phyloP scores from a whole-genome alignment of 2,888 invertebrate species.

The Caenorhabditis sp. region DNA sequence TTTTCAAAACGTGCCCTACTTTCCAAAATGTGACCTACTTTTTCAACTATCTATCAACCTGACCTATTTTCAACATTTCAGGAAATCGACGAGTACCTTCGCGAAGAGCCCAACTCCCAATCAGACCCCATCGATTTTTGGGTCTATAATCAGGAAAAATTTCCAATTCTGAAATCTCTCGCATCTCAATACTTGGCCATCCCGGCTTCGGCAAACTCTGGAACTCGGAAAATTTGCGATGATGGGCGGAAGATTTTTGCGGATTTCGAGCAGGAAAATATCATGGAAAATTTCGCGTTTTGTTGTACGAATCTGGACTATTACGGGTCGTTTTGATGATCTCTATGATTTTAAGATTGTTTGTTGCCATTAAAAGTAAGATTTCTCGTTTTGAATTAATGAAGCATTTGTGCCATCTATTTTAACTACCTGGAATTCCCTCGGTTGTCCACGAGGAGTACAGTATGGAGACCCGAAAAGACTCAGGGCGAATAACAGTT shows the following conservation, averaged over 20 bases:
- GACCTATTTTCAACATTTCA: neutral
- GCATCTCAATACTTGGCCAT: neutral
- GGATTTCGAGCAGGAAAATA: neutral
- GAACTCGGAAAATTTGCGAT: neutral
- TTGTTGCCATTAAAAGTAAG: too few relatives aligned
- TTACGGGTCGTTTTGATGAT: neutral
- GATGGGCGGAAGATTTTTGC: neutral
- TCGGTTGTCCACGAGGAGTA: too few relatives aligned
- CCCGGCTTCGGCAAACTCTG: neutral
- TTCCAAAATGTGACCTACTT: too few relatives aligned
- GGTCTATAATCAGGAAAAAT: neutral
- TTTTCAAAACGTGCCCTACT: neutral
- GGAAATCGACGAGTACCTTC: neutral
- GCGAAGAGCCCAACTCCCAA: neutral
- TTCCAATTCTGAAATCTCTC: slow-evolving; percentile 1
- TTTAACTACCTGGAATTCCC: too few relatives aligned
- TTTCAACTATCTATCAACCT: neutral
- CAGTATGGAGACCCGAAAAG: too few relatives aligned
- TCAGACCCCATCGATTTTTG: neutral
- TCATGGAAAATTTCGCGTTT: neutral
- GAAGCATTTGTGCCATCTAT: too few relatives aligned
- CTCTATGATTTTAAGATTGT: neutral
- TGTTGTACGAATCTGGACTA: neutral
- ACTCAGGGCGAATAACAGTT: too few relatives aligned
- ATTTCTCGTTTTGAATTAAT: too few relatives aligned